phyloP scores from a whole-genome alignment of 2,888 invertebrate species.

The Desoria tigrina region DNA sequence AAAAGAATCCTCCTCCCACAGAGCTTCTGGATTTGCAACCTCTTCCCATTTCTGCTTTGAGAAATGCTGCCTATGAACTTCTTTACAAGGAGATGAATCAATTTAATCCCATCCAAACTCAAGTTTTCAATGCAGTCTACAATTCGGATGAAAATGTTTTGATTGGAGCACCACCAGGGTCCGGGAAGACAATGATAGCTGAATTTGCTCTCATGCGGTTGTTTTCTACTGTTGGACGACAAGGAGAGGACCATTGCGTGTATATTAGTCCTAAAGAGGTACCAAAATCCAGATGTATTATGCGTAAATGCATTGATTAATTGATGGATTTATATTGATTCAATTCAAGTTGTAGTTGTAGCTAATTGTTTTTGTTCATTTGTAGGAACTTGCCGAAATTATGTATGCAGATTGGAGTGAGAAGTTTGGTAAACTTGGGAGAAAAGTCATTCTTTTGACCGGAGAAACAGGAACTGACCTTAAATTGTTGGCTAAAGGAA shows the following conservation, averaged over 20 bases:
- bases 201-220: conserved; percentile 93
- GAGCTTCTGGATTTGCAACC: conserved; percentile 96
- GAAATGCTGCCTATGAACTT: conserved; percentile 81
- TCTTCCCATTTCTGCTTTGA: conserved; percentile 85
- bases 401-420: conserved; percentile 88
- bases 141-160: conserved; percentile 98
- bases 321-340: background rate
- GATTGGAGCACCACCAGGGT: conserved; percentile 88
- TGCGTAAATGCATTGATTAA: background rate
- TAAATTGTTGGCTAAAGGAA: conserved; percentile 80
- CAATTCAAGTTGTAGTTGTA: background rate
- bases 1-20: conserved; percentile 97
- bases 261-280: conserved; percentile 87
- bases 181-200: conserved; percentile 82
- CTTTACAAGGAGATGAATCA: conserved; percentile 86
- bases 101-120: conserved; percentile 98
- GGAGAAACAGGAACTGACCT: conserved; percentile 97
- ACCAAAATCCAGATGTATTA: background rate
- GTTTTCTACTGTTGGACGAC: conserved; percentile 70
- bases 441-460: conserved; percentile 80
- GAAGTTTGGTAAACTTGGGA: conserved; percentile 78
- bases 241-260: conserved; percentile 66
- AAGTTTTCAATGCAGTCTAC: conserved; percentile 97
- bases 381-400: conserved; percentile 74
- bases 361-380: conserved; percentile 9